Conservation (phyloP, 1,140 invertebrate genomes). For the Mycetomoellerius zeteki region DNA sequence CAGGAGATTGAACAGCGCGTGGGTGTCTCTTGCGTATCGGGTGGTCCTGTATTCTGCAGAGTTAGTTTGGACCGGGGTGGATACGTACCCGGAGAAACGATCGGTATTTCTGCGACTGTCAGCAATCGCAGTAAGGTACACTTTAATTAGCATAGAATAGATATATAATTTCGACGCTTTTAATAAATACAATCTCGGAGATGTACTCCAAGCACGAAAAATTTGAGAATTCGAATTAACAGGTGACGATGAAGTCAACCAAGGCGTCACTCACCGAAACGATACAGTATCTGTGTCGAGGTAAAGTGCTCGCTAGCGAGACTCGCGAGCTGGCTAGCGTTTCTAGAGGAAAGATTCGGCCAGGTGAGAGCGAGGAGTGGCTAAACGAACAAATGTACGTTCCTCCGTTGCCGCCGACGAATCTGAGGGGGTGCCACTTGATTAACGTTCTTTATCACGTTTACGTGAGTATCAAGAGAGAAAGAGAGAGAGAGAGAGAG, state of each 20-base stretch:
- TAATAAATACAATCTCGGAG: not conserved
- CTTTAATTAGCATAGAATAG: not conserved
- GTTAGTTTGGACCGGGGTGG: slow-evolving; percentile 96
- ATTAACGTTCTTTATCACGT: slow-evolving; percentile 98
- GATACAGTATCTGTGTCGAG: slow-evolving; percentile 95
- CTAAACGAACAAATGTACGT: slow-evolving; percentile 96
- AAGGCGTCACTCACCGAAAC: slow-evolving; percentile 89
- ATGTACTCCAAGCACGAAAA: not conserved
- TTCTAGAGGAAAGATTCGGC: slow-evolving; percentile 93
- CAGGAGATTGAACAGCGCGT: slow-evolving; percentile 96
- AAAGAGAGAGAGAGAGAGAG: not conserved
- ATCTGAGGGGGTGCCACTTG: slow-evolving; percentile 97
- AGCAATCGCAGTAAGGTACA: slow-evolving; percentile 94
- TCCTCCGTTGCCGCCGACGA: slow-evolving; percentile 97
- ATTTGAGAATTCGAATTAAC: slow-evolving; percentile 30
- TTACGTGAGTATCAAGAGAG: slow-evolving; percentile 91
- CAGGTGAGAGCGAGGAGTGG: slow-evolving; percentile 95
- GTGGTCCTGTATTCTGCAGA: slow-evolving; percentile 93
- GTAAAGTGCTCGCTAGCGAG: slow-evolving; percentile 95
- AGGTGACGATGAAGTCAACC: slow-evolving; percentile 87
- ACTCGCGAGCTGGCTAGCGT: slow-evolving; percentile 94
- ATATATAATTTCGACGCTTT: not conserved
- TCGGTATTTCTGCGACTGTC: slow-evolving; percentile 94
- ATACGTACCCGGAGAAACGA: slow-evolving; percentile 97
- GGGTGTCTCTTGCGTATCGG: slow-evolving; percentile 94